These are phyloP conservation scores for Protophormia terraenovae DNA, from an alignment of 2,888 invertebrate species.

Conservation along the genomic window DNA sequence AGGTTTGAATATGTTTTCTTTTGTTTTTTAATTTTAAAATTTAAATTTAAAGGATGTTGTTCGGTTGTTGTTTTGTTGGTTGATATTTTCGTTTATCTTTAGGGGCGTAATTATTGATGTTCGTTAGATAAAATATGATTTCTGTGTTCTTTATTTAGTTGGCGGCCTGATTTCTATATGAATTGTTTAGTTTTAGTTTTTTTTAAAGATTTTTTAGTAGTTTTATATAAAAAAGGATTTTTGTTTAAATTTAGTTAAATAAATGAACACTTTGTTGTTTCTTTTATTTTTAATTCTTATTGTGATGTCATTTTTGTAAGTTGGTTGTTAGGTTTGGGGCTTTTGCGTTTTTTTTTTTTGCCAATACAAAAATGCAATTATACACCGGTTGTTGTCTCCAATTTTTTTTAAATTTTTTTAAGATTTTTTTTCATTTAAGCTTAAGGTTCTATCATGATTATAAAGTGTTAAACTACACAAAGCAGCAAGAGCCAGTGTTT, in stretches of 20 bases:
- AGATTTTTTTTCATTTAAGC: conserved; percentile 60
- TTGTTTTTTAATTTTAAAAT: conserved; percentile 56
- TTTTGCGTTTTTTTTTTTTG: conserved; percentile 1
- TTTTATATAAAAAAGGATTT: conserved; percentile 59
- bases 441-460: conserved; percentile 68
- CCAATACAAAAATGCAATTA: conserved; percentile 68
- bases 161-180: conserved; percentile 68
- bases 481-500: conserved; percentile 66
- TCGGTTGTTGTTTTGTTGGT: conserved; percentile 43
- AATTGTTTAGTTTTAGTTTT: conserved; percentile 19
- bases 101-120: conserved; percentile 59
- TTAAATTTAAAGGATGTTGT: conserved; percentile 60
- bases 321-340: too few species aligned
- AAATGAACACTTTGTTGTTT: conserved; percentile 62
- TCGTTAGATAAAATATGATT: conserved; percentile 67
- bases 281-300: conserved; percentile 22
- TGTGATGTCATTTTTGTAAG: conserved; percentile 53
- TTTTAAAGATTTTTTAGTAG: conserved; percentile 39
- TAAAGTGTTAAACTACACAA: conserved; percentile 67
- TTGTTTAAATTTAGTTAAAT: conserved; percentile 57
- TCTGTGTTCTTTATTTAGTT: conserved; percentile 62
- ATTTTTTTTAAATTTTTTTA: conserved; percentile 58
- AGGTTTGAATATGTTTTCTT: conserved; percentile 58
- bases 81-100: conserved; percentile 52
- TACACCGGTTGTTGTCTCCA: conserved; percentile 67